Evolutionary conservation across 2,797 vertebrate species (phyloP).

Genomic region (Choloepus didactylus): DNA sequence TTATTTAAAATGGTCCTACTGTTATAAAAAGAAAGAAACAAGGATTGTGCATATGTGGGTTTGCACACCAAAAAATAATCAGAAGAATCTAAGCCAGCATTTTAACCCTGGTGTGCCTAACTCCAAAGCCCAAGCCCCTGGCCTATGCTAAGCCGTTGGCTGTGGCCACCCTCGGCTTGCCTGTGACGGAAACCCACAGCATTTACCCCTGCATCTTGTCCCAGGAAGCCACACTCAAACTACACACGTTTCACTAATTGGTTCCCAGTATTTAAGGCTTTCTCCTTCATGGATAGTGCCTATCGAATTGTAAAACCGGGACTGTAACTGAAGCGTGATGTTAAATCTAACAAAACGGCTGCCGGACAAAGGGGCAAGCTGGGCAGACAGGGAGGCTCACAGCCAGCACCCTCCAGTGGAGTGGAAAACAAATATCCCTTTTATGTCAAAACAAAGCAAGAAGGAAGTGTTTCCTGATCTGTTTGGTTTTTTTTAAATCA

Average conservation of each 20-base stretch:
- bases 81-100: background rate
- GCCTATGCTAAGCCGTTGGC: background rate
- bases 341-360: conserved; percentile 1
- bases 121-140: background rate
- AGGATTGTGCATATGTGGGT: background rate
- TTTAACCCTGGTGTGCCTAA: background rate
- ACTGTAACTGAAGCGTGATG: background rate
- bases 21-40: background rate
- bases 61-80: conserved; percentile 14
- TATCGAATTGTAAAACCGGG: background rate
- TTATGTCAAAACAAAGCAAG: background rate
- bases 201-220: background rate
- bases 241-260: background rate
- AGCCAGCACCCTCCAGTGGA: background rate
- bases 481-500: background rate
- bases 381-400: background rate
- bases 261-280: background rate
- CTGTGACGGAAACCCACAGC: background rate
- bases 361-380: background rate
- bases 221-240: background rate
- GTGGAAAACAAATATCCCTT: background rate
- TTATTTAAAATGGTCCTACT: background rate
- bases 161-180: background rate
- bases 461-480: background rate
- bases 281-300: background rate